These are phyloP conservation scores for Pituophis catenifer DNA, from an alignment of 2,113 vertebrate genomes.

Conservation along the genomic window DNA sequence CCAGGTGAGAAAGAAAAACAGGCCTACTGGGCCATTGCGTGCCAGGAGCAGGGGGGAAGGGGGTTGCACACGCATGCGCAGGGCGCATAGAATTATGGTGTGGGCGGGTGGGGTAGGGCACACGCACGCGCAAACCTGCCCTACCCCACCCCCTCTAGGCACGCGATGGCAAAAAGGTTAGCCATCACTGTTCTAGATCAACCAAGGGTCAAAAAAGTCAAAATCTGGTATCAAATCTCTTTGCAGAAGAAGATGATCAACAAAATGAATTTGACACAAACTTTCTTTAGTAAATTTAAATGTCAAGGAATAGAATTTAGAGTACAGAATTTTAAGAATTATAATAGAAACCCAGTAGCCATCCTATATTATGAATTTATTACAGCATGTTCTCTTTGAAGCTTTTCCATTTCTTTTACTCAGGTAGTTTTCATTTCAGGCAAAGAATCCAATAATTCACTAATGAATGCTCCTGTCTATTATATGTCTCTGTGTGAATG, in stretches of 20 bases:
- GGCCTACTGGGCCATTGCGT: too few species aligned
- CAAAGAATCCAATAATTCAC: background rate
- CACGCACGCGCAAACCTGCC: too few species aligned
- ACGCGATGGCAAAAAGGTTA: too few species aligned
- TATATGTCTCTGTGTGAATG: background rate
- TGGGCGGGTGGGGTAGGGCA: too few species aligned
- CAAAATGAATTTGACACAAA: background rate
- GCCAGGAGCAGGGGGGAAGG: too few species aligned
- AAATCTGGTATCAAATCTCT: background rate
- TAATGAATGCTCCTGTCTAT: background rate
- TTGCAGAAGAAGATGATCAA: background rate
- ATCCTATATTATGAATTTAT: background rate
- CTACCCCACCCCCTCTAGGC: too few species aligned
- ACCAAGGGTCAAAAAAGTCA: background rate
- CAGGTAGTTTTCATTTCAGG: background rate
- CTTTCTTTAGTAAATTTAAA: background rate
- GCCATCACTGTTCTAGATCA: background rate
- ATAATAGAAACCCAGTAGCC: background rate
- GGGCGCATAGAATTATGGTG: too few species aligned
- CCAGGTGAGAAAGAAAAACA: too few species aligned
- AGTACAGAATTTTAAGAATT: background rate
- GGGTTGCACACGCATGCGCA: too few species aligned
- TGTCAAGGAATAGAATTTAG: background rate
- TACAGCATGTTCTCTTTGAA: background rate
- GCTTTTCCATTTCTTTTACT: background rate